Conservation (phyloP, 2,113 vertebrate genomes). For the Campylorhamphus procurvoides region DNA sequence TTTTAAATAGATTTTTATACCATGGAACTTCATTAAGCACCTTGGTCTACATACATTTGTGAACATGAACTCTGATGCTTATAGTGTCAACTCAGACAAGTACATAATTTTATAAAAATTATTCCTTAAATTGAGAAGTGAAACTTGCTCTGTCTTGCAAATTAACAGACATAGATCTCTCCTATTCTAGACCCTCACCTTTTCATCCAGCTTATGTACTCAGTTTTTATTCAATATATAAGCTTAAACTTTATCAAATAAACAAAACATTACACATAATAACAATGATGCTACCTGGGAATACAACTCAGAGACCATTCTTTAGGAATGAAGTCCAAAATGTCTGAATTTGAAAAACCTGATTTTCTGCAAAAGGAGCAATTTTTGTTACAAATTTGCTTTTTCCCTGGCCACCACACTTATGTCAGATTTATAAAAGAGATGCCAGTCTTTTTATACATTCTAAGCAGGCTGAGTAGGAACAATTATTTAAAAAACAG, state of each 20-base stretch:
- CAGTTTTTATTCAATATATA: not conserved
- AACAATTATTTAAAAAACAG: not conserved
- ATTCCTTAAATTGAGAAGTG: not conserved
- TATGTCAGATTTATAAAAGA: not conserved
- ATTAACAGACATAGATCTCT: not conserved
- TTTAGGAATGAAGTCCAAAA: not conserved
- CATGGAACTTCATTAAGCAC: not conserved
- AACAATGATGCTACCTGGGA: not conserved
- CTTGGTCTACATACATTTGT: not conserved
- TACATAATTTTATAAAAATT: not conserved
- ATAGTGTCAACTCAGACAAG: not conserved
- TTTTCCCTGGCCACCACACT: not conserved
- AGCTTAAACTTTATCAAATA: not conserved
- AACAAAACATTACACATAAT: not conserved
- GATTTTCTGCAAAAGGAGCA: not conserved
- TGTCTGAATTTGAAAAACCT: not conserved
- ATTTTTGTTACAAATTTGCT: not conserved
- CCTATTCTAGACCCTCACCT: not conserved
- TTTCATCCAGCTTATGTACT: not conserved
- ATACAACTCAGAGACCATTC: not conserved
- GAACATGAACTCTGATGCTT: not conserved
- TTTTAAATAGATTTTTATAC: not conserved
- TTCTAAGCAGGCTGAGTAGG: not conserved
- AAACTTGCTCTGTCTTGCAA: not conserved
- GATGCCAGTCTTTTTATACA: not conserved